Percentiles rank a stretch among this genome's conserved stretches.
These are phyloP conservation scores for Oscheius sp. DNA, from an alignment of 2,888 invertebrate species.

Conservation along the genomic window DNA sequence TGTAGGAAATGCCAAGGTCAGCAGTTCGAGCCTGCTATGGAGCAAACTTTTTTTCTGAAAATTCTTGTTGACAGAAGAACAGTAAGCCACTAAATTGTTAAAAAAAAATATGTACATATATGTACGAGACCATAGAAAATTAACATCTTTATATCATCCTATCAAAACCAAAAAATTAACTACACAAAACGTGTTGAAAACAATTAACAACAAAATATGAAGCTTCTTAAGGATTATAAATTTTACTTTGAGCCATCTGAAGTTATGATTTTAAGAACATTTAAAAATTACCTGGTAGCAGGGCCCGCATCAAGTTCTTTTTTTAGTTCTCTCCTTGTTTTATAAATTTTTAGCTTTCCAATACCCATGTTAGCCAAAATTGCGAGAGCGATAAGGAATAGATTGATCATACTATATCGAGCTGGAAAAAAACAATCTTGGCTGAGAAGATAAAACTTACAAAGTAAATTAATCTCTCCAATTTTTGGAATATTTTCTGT, in stretches of 20 bases:
- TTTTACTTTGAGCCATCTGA: neutral
- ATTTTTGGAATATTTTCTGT: slow-evolving; percentile 21
- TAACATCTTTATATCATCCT: neutral
- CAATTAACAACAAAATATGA: neutral
- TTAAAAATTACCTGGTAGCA: too few species aligned
- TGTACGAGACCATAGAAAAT: neutral
- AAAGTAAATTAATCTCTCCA: slow-evolving; percentile 7
- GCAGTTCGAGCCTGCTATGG: neutral
- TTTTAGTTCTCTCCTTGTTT: neutral
- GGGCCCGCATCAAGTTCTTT: slow-evolving; percentile 5
- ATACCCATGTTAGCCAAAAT: neutral
- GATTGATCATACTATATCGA: slow-evolving; percentile 8
- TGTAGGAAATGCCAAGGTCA: neutral
- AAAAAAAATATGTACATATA: too few species aligned
- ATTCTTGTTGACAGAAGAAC: too few species aligned
- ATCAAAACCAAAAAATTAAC: slow-evolving; percentile 12
- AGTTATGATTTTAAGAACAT: neutral
- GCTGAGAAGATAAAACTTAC: neutral
- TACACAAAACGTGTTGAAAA: neutral
- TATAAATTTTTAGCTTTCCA: slow-evolving; percentile 1
- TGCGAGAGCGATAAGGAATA: slow-evolving; percentile 8
- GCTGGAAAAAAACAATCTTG: neutral
- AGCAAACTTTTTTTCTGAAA: neutral
- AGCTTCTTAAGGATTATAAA: neutral
- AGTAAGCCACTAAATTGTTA: too few species aligned